These are phyloP conservation scores for Cataglyphis rosenhaueri DNA, from an alignment of 2,888 invertebrate species.

Conservation along the genomic window DNA sequence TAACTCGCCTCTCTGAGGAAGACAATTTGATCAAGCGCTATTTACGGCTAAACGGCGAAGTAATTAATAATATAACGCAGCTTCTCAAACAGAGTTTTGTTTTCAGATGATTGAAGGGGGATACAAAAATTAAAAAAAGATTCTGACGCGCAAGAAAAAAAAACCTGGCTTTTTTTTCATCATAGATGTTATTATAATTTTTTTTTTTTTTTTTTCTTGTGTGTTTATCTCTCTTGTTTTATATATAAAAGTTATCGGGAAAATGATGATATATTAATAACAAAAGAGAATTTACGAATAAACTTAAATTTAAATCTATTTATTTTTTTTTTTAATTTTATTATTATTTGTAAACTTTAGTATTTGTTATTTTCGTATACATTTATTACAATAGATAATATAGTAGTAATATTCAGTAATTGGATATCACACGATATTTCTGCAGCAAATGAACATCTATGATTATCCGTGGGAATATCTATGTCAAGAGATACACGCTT, in stretches of 20 bases:
- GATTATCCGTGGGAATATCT: conserved; percentile 4
- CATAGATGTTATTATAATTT: neutral
- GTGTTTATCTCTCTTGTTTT: neutral
- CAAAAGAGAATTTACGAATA: neutral
- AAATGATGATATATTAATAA: neutral
- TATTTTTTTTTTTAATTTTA: neutral
- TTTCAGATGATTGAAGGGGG: conserved; percentile 23
- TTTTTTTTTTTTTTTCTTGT: neutral
- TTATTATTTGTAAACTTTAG: neutral
- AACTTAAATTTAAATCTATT: neutral
- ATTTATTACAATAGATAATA: neutral
- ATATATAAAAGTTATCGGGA: neutral
- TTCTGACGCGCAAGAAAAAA: neutral
- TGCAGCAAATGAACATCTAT: conserved; percentile 11
- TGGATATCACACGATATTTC: neutral
- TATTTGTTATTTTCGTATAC: neutral
- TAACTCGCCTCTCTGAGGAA: conserved; percentile 54
- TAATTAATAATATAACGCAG: conserved; percentile 53
- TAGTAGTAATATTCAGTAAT: neutral
- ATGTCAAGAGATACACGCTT: conserved; percentile 12
- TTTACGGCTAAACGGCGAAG: conserved; percentile 50
- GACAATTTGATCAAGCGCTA: conserved; percentile 56
- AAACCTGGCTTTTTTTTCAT: neutral
- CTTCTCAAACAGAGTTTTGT: conserved; percentile 29
- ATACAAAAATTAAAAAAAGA: neutral